phyloP scores from a whole-genome alignment of 2,888 invertebrate genomes.

The Thyatira batis region DNA sequence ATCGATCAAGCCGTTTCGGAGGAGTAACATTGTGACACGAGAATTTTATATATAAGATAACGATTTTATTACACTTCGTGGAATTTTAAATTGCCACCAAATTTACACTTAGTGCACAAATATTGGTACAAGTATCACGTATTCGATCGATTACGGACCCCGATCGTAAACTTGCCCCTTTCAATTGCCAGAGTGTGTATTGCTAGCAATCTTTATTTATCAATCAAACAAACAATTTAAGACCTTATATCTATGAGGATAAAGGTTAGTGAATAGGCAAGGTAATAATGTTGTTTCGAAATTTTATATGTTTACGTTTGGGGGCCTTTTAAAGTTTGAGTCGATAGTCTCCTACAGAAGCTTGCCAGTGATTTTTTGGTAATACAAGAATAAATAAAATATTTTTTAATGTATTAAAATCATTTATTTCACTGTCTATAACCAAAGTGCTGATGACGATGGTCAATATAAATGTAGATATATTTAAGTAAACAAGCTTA shows the following conservation, averaged over 20 bases:
- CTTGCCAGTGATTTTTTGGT: slow-evolving; percentile 21
- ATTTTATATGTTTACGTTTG: slow-evolving; percentile 25
- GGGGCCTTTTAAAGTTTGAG: slow-evolving; percentile 20
- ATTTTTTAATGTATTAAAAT: too few relatives aligned
- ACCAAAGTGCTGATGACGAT: too few relatives aligned
- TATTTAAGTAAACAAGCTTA: too few relatives aligned
- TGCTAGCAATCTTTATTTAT: not conserved
- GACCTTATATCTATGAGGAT: not conserved
- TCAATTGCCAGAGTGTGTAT: not conserved
- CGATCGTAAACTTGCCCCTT: slow-evolving; percentile 58
- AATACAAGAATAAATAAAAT: too few relatives aligned
- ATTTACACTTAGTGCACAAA: slow-evolving; percentile 32
- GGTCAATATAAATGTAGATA: too few relatives aligned
- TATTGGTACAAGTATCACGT: slow-evolving; percentile 44
- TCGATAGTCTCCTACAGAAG: too few relatives aligned
- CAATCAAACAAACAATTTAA: not conserved
- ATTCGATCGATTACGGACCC: slow-evolving; percentile 49
- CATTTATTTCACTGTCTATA: too few relatives aligned
- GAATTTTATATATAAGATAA: not conserved
- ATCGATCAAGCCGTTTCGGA: too few relatives aligned
- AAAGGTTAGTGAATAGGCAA: slow-evolving; percentile 7
- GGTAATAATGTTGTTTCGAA: slow-evolving; percentile 24
- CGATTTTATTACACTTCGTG: slow-evolving; percentile 19
- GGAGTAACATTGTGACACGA: not conserved
- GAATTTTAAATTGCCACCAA: slow-evolving; percentile 36